Evolutionary conservation across 2,113 vertebrate species (phyloP), one percentile per base, ranked within the genome.

Genomic region (Circaetus cinerascens): DNA sequence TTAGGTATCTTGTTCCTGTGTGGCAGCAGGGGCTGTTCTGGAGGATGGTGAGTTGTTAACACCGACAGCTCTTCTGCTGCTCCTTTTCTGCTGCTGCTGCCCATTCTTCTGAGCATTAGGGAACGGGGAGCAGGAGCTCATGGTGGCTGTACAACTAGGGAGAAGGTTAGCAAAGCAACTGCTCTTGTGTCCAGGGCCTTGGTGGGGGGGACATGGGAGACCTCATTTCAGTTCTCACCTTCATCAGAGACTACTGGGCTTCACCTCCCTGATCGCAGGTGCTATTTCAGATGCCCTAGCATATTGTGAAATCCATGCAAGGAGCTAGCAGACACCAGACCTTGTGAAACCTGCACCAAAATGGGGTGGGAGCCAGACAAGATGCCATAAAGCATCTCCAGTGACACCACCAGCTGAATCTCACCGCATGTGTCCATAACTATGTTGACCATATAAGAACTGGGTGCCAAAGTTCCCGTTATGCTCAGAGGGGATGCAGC

Each of bases 401-500:
- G 32, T 71, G 46, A 38, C 36, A 13, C 34, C 57, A 17, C 71
- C 36, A 5, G 18, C 40, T 50, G 34, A 9, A 38, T 94, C 38
- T 25, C 29, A 10, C 45, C 4, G 0, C 4, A 0, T 18, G 55
- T 32, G 22, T 73, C 76, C 45, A 1, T 43, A 60, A 38, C 23
- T 56, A 3, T 1, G 0, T 17, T 73, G 34, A n/a, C 43, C 41
- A 13, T 32, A 3, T 50, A 16, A 4, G 43, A 80, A 18, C 38
- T 34, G 21, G 3, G 40, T 55, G 22, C 21, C 25, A 5, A 30
- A 1, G 45, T 69, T 84, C 55, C 30, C 2, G 1, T 73, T 87
- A 10, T 12, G 32, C 43, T 64, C 53, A 41, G 43, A 75, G 51
- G 26, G 25, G 19, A 45, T 67, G 36, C 67, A 36, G 38, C 82